Base-by-base conservation (phyloP, 1,140 invertebrate genomes). In the Drosophila setifemur region DNA sequence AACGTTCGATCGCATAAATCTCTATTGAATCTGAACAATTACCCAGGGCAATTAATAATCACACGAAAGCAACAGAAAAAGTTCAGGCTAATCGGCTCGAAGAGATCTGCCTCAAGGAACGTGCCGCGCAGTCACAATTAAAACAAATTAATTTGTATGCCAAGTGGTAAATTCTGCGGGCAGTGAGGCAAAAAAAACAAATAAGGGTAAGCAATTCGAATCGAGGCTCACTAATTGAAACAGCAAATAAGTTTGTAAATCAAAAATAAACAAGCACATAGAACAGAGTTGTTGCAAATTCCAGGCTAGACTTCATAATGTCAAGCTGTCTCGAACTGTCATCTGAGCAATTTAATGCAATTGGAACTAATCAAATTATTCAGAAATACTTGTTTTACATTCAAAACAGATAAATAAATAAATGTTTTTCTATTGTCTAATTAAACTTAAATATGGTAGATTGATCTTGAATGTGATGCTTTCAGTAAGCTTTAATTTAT, bases 21-120 rank as follows among this genome's bases (percentile, higher is more conserved):
- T 73, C 73, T 42, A 83, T 82, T 82, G 78, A 83, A 82, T 82
- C 78, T 82, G 73, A 77, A 77, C 78, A 83, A 83, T 83, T 82
- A 83, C 64, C 73, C 69, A 50, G n/a, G 28, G 52, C 77, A 83
- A 82, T 82, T 83, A 83, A 77, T 83, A 73, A 83, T 83, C 55
- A 58, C 68, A 64, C 43, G 52, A 68, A 69, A 60, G 45, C 25
- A 68, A 50, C 43, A 78, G 40, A 72, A 69, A 61, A 69, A 72
- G 48, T 68, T 57, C 44, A 33, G 42, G 3, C 69, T 82, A 73
- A 82, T 82, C 78, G 53, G 21, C 16, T 40, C 28, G 35, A 18
- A 43, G 35, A 69, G 73, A 82, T 82, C 77, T 73, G 16, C 43
- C 42, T 47, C 26, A 28, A 45, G 54, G 50, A 61, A 83, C 78